These are phyloP conservation scores for Cladopsammia gracilis DNA, from an alignment of 64 coral and sea anemone genomes.

Conservation along the genomic window DNA sequence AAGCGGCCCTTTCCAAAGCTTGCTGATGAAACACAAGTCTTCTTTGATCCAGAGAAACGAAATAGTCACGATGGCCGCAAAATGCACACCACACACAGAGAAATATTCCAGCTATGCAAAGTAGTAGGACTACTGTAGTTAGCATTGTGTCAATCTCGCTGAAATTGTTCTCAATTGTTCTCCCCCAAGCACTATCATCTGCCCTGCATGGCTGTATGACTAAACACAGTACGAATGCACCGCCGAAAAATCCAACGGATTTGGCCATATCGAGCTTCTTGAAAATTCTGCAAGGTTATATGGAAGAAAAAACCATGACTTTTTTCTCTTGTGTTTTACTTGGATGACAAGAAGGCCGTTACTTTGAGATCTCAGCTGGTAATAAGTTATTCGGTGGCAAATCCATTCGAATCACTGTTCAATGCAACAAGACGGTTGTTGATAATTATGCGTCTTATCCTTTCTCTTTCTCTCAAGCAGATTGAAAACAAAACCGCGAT, in stretches of 20 bases:
- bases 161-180: background rate
- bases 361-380: no score
- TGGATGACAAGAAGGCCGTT: no score
- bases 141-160: slow-evolving; percentile 21
- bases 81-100: slow-evolving; percentile 11
- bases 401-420: no score
- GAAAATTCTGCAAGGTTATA: no score
- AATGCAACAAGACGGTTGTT: no score
- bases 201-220: background rate
- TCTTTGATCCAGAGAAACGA: background rate
- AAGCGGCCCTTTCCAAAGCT: background rate
- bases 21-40: background rate
- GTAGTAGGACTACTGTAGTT: background rate
- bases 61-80: slow-evolving; percentile 27
- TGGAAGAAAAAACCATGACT: no score
- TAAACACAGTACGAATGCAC: background rate
- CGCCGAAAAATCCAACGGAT: background rate
- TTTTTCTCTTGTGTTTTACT: no score
- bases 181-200: background rate
- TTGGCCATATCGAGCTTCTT: no score
- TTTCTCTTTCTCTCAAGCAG: no score
- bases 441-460: no score
- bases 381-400: no score
- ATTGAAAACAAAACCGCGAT: no score
- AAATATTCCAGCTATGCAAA: background rate